phyloP scores from a whole-genome alignment of 2,888 invertebrate species.

The Adelphocoris suturalis region DNA sequence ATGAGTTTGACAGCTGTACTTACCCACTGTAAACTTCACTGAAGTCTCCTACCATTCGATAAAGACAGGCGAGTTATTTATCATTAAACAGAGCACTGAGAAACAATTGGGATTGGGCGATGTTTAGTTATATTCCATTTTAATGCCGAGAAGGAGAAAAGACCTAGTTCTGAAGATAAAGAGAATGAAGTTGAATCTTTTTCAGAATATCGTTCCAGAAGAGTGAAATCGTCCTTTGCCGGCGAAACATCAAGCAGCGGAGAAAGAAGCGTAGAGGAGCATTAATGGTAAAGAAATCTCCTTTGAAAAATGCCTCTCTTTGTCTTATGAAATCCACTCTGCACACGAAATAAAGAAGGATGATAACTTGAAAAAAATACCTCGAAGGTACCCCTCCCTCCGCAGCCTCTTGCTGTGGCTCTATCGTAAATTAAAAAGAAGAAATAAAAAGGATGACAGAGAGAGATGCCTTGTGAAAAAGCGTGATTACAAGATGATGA shows the following conservation, averaged over 20 bases:
- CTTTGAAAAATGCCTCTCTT: constrained; percentile 68
- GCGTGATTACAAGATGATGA: constrained; percentile 68
- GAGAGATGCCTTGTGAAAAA: constrained; percentile 62
- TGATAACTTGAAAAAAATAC: constrained; percentile 59
- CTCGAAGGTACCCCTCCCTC: constrained; percentile 30
- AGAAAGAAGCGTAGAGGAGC: not conserved
- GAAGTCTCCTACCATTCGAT: too few relatives aligned
- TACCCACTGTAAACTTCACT: too few relatives aligned
- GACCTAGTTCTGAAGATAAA: constrained; percentile 34
- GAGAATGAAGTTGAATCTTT: constrained; percentile 50
- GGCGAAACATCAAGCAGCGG: constrained; percentile 62
- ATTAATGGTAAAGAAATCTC: constrained; percentile 68
- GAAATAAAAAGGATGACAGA: constrained; percentile 38
- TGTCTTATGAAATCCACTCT: constrained; percentile 65
- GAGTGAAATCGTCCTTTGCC: constrained; percentile 49
- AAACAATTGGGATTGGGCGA: constrained; percentile 26
- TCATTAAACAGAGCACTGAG: constrained; percentile 48
- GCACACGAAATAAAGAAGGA: constrained; percentile 64
- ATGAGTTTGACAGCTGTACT: too few relatives aligned
- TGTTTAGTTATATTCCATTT: constrained; percentile 64
- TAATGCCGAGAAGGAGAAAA: constrained; percentile 35
- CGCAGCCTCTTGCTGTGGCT: not conserved
- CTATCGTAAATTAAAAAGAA: constrained; percentile 62
- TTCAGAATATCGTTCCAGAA: constrained; percentile 64
- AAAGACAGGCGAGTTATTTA: not conserved